Base-by-base conservation (phyloP, 2,888 invertebrate species). In the Phortica magna region DNA sequence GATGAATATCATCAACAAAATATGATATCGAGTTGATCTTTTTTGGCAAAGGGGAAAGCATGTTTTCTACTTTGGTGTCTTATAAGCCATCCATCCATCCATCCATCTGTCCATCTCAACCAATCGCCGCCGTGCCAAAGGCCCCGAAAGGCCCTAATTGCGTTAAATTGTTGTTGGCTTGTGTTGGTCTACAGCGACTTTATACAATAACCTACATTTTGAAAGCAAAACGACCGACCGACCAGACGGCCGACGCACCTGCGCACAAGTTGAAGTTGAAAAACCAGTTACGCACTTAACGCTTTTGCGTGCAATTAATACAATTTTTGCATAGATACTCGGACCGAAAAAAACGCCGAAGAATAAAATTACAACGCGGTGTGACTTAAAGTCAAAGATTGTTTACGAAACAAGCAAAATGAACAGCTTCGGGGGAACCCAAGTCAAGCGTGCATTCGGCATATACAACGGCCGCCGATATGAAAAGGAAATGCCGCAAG, bases 371-470 rank as follows among this genome's bases (percentile, higher is more conserved):
- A 9, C 48, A 48, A 48, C 0, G 48, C 48, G 48, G 48, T 14
- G 7, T 48, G 48, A 48, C 7, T 48, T 48, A 14, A 48, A 48
- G 10, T 48, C 48, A 48, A 48, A 48, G 14, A 48, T 48, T 48
- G 48, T 48, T 9, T 12, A 14, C 9, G 14, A 48, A 48, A 48
- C 9, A 48, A 48, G 10, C 48, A 14, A 64, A 53, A 43, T 59
- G 61, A 75, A 71, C 10, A 72, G 59, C 61, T 70, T 65, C 65
- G n/a, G 19, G 67, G 19, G 53, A 53, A 74, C 74, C 57, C 67
- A 77, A 76, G 77, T 77, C 48, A 77, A 72, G 67, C 72, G 67
- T 75, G 31, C 55, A 61, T 22, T 67, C 39, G 31, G 39, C 7
- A 74, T 31, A 55, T 39, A 61, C 10, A 39, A n/a, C n/a, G n/a